phyloP scores from a whole-genome alignment of 2,797 vertebrate genomes.

The Phalanger gymnotis region DNA sequence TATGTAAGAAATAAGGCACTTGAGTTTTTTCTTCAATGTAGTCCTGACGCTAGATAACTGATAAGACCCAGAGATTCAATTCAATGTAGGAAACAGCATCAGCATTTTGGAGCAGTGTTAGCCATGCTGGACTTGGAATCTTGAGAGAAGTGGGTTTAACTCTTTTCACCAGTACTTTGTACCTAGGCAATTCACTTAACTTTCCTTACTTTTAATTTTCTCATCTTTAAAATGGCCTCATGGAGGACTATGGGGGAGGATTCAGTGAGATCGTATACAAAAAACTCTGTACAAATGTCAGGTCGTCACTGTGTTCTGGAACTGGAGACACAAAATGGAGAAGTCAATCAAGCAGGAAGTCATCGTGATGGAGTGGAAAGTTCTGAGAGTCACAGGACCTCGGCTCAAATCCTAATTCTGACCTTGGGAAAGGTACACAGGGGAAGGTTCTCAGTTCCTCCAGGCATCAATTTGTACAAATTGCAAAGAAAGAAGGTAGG shows the following conservation, averaged over 20 bases:
- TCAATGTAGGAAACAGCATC: neutral
- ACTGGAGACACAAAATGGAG: fast-evolving
- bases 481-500: neutral
- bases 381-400: neutral
- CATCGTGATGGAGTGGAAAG: neutral
- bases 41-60: neutral
- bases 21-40: neutral
- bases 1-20: neutral
- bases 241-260: neutral
- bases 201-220: neutral
- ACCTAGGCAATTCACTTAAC: neutral
- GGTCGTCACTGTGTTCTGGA: neutral
- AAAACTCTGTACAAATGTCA: too few relatives aligned
- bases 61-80: neutral
- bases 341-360: neutral
- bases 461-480: neutral
- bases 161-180: neutral
- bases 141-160: neutral
- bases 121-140: neutral
- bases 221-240: conserved; percentile 4
- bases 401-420: neutral
- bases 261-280: neutral
- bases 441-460: neutral
- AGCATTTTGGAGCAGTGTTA: neutral
- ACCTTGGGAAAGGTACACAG: neutral